phyloP scores from a whole-genome alignment of 2,113 vertebrate species.

The Muntiacus muntjak region DNA sequence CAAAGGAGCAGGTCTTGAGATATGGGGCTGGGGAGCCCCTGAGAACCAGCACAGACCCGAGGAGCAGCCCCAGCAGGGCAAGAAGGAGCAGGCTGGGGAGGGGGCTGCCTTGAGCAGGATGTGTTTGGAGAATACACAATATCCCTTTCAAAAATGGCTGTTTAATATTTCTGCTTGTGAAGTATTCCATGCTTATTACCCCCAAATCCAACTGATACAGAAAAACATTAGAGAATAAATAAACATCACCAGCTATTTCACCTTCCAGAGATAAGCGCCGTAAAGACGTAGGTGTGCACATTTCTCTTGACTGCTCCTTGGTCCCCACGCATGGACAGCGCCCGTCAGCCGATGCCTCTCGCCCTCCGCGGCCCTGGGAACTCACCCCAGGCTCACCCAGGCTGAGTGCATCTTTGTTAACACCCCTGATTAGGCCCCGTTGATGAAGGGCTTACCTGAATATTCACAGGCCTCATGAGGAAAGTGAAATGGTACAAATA shows the following conservation, averaged over 20 bases:
- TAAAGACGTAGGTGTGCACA: neutral
- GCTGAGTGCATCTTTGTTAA: neutral
- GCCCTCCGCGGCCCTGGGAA: neutral
- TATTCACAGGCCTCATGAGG: neutral
- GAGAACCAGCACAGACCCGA: fast-evolving
- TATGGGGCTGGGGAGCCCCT: neutral
- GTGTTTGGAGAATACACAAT: neutral
- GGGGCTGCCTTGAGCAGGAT: neutral
- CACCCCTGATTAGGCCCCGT: neutral
- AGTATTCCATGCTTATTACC: neutral
- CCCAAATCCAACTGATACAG: neutral
- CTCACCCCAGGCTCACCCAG: neutral
- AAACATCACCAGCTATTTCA: neutral
- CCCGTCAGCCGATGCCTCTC: neutral
- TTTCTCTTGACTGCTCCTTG: neutral
- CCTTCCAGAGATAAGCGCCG: neutral
- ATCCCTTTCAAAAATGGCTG: neutral
- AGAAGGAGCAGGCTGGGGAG: neutral
- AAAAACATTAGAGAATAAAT: neutral
- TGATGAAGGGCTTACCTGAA: neutral
- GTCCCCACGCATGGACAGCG: no score
- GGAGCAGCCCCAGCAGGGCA: neutral
- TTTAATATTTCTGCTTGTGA: neutral
- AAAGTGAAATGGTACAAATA: neutral
- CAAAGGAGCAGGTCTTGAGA: neutral